Conservation (phyloP, 2,113 vertebrate genomes). For the Varanus salvator region DNA sequence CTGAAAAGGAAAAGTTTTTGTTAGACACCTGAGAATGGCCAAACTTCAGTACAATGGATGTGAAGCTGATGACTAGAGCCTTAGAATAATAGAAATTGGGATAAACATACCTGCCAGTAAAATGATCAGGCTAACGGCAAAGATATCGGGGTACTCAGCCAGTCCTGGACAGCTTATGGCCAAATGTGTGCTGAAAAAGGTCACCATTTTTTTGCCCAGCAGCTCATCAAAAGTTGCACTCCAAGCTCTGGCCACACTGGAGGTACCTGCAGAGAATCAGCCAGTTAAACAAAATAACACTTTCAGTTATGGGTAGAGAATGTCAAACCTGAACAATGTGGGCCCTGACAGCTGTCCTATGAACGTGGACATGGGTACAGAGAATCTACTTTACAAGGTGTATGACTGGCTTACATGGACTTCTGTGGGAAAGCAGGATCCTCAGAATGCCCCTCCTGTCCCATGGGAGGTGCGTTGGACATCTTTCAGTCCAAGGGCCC, state of each 20-base stretch:
- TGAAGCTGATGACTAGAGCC: not conserved
- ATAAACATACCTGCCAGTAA: conserved; percentile 81
- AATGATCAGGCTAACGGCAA: conserved; percentile 84
- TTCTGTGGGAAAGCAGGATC: not conserved
- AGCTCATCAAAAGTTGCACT: conserved; percentile 88
- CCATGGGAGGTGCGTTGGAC: not conserved
- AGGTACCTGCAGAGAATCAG: conserved; percentile 78
- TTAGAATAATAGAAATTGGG: not conserved
- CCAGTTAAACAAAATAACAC: not conserved
- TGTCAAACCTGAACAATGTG: not conserved
- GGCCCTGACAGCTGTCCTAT: not conserved
- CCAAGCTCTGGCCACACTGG: conserved; percentile 88
- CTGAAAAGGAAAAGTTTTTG: too few species aligned
- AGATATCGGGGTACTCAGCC: conserved; percentile 84
- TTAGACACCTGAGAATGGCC: not conserved
- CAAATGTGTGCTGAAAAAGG: conserved; percentile 70
- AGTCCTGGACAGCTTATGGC: conserved; percentile 79
- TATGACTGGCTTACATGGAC: not conserved
- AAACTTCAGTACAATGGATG: not conserved
- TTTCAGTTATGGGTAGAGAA: not conserved
- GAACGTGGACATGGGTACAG: too few species aligned
- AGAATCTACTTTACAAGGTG: not conserved
- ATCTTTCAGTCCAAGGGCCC: too few species aligned
- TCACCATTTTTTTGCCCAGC: conserved; percentile 77
- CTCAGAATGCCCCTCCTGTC: not conserved